phyloP scores from a whole-genome alignment of 2,797 vertebrate species.

The Micropoecilia bifurca region DNA sequence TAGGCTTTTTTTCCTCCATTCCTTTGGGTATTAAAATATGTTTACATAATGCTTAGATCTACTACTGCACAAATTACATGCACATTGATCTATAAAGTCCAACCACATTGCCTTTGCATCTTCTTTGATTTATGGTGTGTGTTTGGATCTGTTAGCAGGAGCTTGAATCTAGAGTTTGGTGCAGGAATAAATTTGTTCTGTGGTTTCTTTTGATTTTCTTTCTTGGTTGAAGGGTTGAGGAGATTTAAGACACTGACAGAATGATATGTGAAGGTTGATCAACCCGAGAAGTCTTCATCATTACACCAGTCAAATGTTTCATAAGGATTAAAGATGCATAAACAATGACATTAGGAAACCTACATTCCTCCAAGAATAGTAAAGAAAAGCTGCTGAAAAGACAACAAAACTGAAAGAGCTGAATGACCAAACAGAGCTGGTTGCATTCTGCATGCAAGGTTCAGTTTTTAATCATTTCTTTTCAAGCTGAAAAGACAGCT shows the following conservation, averaged over 20 bases:
- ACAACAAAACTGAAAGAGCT: neutral
- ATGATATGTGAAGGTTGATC: conserved; percentile 17
- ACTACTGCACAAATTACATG: conserved; percentile 68
- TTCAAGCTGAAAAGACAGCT: no score
- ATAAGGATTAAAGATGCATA: neutral
- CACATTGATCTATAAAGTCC: conserved; percentile 66
- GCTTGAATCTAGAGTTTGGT: conserved; percentile 44
- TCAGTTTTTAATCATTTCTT: neutral
- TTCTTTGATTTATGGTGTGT: conserved; percentile 60
- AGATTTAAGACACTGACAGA: conserved; percentile 43
- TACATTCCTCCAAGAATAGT: neutral
- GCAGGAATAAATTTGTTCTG: conserved; percentile 60
- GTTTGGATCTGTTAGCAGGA: conserved; percentile 61
- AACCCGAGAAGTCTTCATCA: conserved; percentile 2
- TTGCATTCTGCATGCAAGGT: neutral
- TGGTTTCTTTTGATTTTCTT: conserved; percentile 54
- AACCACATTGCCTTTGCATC: conserved; percentile 65
- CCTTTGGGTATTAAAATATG: conserved; percentile 60
- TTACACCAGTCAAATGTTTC: neutral
- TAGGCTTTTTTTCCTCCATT: conserved; percentile 19
- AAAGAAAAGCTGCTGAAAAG: neutral
- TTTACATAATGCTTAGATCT: conserved; percentile 64
- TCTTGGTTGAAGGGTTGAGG: conserved; percentile 51
- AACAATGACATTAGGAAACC: neutral
- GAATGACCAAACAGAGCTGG: neutral